These are phyloP conservation scores for Dicaeum eximium DNA, from an alignment of 2,113 vertebrate genomes.

Conservation along the genomic window DNA sequence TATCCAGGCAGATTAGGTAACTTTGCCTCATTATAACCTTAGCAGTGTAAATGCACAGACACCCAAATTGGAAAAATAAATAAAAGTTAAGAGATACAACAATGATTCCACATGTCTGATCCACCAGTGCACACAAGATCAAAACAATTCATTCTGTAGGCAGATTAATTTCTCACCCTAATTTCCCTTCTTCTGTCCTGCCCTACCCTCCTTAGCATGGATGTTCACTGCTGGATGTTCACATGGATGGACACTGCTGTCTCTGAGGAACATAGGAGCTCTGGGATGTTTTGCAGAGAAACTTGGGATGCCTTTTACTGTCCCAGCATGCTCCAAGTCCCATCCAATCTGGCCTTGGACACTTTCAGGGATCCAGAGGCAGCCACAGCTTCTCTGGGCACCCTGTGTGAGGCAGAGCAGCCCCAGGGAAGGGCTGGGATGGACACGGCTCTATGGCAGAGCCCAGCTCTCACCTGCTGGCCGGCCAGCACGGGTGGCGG, in stretches of 20 bases:
- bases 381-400: background rate
- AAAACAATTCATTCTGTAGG: background rate
- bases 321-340: background rate
- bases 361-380: background rate
- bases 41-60: background rate
- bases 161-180: background rate
- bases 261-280: background rate
- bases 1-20: background rate
- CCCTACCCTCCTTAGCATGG: background rate
- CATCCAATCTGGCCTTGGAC: background rate
- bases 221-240: too few species aligned
- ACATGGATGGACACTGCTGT: background rate
- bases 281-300: background rate
- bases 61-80: fast-evolving
- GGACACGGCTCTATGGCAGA: fast-evolving
- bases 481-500: slow-evolving; percentile 44
- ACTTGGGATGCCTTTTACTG: background rate
- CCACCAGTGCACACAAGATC: background rate
- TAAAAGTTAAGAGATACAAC: background rate
- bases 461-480: slow-evolving; percentile 77
- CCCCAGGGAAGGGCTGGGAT: fast-evolving
- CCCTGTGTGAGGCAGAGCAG: fast-evolving
- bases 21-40: background rate
- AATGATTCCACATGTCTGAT: background rate
- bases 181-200: background rate